Evolutionary conservation across 2,113 vertebrate genomes (phyloP).

Genomic region (Nannospalax galili): DNA sequence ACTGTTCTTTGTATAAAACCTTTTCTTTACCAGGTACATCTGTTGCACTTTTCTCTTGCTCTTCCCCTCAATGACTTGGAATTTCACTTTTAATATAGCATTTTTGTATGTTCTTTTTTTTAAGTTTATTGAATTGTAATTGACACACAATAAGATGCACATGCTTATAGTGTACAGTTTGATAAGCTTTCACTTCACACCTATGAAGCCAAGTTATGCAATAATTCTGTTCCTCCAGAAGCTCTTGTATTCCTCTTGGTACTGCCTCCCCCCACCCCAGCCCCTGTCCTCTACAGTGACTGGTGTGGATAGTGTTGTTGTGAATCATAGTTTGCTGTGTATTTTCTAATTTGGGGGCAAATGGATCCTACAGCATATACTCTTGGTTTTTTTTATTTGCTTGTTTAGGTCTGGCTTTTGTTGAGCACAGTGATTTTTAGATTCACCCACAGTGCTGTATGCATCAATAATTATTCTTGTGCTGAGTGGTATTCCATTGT

Average conservation of each 20-base stretch:
- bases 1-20: background rate
- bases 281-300: background rate
- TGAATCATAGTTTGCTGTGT: background rate
- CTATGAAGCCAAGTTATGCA: background rate
- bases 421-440: background rate
- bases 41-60: background rate
- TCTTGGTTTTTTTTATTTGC: background rate
- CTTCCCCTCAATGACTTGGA: background rate
- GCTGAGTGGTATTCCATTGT: background rate
- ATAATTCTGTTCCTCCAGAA: background rate
- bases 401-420: background rate
- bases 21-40: background rate
- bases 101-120: background rate
- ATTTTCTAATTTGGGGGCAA: slow-evolving; percentile 20
- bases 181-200: background rate
- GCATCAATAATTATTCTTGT: background rate
- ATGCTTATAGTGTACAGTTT: background rate
- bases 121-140: background rate
- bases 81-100: background rate
- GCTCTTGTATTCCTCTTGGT: too few species aligned
- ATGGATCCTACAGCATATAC: background rate
- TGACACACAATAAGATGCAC: background rate
- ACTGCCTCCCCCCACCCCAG: background rate
- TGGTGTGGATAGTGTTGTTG: background rate
- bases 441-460: background rate